Conservation (phyloP, 2,797 vertebrate genomes). For the Spea hammondii region DNA sequence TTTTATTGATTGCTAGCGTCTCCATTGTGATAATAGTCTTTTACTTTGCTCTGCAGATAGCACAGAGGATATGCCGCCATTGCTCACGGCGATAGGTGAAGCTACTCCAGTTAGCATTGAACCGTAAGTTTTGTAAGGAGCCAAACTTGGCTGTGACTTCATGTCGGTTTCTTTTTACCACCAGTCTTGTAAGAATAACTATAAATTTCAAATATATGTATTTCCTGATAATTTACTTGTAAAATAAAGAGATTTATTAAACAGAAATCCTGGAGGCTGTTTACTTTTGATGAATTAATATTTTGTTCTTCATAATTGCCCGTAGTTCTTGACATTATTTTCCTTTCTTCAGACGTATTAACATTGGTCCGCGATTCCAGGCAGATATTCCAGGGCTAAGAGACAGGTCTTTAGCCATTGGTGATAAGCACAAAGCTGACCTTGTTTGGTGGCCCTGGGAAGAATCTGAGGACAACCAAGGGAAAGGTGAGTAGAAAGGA, state of each 20-base stretch:
- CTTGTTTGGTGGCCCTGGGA: constrained; percentile 83
- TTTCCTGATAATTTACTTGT: too few species aligned
- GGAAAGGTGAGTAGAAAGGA: constrained; percentile 49
- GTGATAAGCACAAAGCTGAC: constrained; percentile 82
- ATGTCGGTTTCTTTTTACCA: too few species aligned
- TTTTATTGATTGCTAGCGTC: too few species aligned
- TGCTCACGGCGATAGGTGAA: constrained; percentile 87
- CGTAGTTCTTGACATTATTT: not conserved
- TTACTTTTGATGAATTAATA: too few species aligned
- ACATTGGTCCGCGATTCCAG: constrained; percentile 93
- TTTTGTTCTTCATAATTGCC: too few species aligned
- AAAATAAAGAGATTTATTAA: too few species aligned
- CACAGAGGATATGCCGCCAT: constrained; percentile 89
- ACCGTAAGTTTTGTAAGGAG: constrained; percentile 80
- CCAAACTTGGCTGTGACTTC: too few species aligned
- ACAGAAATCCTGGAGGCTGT: too few species aligned
- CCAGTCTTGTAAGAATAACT: too few species aligned
- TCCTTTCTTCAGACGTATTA: constrained; percentile 80
- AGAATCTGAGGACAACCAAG: constrained; percentile 70
- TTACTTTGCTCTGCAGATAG: constrained; percentile 75
- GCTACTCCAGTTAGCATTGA: constrained; percentile 96
- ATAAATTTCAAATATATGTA: too few species aligned
- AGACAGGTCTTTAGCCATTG: constrained; percentile 73
- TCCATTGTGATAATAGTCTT: not conserved
- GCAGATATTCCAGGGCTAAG: constrained; percentile 88